phyloP scores from a whole-genome alignment of 2,888 invertebrate species.

The Linyphia triangularis region DNA sequence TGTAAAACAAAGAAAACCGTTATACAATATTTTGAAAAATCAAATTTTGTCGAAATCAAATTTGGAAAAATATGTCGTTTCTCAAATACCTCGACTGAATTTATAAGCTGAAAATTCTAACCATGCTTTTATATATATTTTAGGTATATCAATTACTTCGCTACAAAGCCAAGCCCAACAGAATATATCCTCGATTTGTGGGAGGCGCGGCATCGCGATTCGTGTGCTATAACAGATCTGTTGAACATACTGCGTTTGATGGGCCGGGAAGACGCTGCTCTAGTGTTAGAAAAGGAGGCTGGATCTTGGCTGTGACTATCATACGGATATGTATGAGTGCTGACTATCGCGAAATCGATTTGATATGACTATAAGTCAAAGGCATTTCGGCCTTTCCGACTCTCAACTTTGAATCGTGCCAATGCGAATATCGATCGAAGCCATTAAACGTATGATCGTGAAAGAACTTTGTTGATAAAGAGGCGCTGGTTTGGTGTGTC shows the following conservation, averaged over 20 bases:
- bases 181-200: constrained; percentile 96
- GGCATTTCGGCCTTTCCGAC: too few relatives aligned
- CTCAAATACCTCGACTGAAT: too few relatives aligned
- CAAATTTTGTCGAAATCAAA: neutral
- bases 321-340: neutral
- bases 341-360: neutral
- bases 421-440: too few relatives aligned
- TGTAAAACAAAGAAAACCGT: too few relatives aligned
- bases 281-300: constrained; percentile 87
- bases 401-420: too few relatives aligned
- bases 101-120: too few relatives aligned
- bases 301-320: constrained; percentile 80
- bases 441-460: too few relatives aligned
- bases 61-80: too few relatives aligned
- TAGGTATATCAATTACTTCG: constrained; percentile 96
- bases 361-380: too few relatives aligned
- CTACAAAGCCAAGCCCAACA: constrained; percentile 96
- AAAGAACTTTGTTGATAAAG: too few relatives aligned
- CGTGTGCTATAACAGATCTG: constrained; percentile 89
- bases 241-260: constrained; percentile 91
- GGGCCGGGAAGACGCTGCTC: constrained; percentile 91
- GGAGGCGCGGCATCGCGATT: constrained; percentile 92
- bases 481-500: too few relatives aligned
- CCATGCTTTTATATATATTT: too few relatives aligned
- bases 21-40: neutral